These are phyloP conservation scores for Sturmia bella DNA, from an alignment of 2,888 invertebrate species.

Conservation along the genomic window DNA sequence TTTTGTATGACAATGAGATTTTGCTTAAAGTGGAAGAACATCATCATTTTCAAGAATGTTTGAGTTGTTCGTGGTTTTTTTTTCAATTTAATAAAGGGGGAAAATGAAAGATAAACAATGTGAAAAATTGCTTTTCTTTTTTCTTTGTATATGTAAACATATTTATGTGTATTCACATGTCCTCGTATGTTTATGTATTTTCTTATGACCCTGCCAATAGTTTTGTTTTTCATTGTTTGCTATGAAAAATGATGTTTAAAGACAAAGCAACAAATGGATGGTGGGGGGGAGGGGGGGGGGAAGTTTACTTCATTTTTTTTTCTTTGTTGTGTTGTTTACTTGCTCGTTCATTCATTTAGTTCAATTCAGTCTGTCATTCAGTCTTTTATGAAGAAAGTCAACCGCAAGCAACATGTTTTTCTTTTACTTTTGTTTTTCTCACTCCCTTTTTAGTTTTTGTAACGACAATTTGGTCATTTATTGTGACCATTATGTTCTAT, in stretches of 20 bases:
- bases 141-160: background rate
- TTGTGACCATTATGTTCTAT: conserved; percentile 61
- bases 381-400: conserved; percentile 38
- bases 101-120: conserved; percentile 33
- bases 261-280: conserved; percentile 8
- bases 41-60: conserved; percentile 52
- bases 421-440: conserved; percentile 3
- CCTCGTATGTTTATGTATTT: background rate
- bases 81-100: conserved; percentile 26
- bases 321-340: conserved; percentile 1
- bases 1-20: conserved; percentile 44
- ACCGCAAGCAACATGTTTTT: conserved; percentile 57
- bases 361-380: conserved; percentile 33
- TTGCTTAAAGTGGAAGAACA: conserved; percentile 3
- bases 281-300: conserved; percentile 7
- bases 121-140: conserved; percentile 19
- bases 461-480: conserved; percentile 65
- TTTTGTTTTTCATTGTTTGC: conserved; percentile 38
- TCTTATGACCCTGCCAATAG: conserved; percentile 22
- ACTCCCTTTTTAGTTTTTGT: conserved; percentile 28
- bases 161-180: too few relatives aligned
- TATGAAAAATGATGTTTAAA: conserved; percentile 31
- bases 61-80: background rate
- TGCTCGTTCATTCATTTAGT: conserved; percentile 39
- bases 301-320: background rate